phyloP scores from a whole-genome alignment of 2,888 invertebrate species.

The Minunthozetes semirufus region DNA sequence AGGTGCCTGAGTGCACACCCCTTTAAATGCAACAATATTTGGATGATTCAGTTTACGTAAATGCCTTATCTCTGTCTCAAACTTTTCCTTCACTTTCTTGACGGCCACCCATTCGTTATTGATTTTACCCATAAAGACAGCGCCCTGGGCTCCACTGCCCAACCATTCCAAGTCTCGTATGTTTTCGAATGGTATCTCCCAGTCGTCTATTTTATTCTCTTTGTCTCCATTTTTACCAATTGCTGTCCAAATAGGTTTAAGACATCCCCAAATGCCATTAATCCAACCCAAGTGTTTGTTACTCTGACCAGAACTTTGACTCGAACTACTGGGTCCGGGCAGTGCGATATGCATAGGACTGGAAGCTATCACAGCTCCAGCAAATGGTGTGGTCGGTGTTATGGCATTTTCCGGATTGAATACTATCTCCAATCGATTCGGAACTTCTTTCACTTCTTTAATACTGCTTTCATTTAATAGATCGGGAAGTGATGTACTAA shows the following conservation, averaged over 20 bases:
- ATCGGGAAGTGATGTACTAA: conserved; percentile 32
- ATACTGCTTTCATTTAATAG: conserved; percentile 4
- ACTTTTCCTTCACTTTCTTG: conserved; percentile 85
- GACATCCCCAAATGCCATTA: conserved; percentile 76
- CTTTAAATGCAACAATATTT: conserved; percentile 78
- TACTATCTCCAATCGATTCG: conserved; percentile 1
- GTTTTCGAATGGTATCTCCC: conserved; percentile 90
- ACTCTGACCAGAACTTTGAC: neutral
- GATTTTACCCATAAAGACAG: conserved; percentile 80
- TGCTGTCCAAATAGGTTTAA: conserved; percentile 77
- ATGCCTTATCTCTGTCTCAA: conserved; percentile 65
- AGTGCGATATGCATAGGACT: neutral
- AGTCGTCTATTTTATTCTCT: conserved; percentile 59
- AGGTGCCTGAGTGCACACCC: conserved; percentile 85
- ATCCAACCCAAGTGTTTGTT: conserved; percentile 59
- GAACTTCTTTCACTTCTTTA: conserved; percentile 16
- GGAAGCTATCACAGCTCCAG: neutral
- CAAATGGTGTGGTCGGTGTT: conserved; percentile 26
- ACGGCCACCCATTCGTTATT: conserved; percentile 78
- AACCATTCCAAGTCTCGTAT: conserved; percentile 82
- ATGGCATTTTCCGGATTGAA: conserved; percentile 22
- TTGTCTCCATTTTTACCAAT: conserved; percentile 62
- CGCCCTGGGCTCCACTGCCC: conserved; percentile 92
- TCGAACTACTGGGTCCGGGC: conserved; percentile 19
- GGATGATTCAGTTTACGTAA: conserved; percentile 56